A percentile compares a stretch with the other conserved stretches of the same genome.
phyloP scores from a whole-genome alignment of 2,113 vertebrate genomes.

The Phrynocephalus versicolor region DNA sequence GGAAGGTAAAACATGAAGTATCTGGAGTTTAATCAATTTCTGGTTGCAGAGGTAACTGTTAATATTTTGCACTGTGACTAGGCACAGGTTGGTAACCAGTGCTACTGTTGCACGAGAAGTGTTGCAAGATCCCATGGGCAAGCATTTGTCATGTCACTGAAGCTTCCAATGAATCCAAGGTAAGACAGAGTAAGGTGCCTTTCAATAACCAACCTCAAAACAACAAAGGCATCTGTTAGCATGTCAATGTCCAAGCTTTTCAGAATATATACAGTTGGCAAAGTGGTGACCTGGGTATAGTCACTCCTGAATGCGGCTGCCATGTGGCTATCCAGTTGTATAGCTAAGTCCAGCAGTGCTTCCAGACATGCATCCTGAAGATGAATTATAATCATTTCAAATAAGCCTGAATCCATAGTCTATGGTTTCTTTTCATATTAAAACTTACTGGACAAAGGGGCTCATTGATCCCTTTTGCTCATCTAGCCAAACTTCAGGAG shows the following conservation, averaged over 20 bases:
- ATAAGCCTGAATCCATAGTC: background rate
- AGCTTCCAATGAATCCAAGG: too few species aligned
- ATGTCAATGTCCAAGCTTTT: background rate
- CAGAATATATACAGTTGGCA: too few species aligned
- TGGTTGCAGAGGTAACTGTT: too few species aligned
- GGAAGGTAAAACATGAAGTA: background rate
- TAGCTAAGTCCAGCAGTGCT: background rate
- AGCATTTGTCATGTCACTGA: background rate
- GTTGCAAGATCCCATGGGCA: background rate
- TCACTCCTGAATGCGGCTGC: too few species aligned
- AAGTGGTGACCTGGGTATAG: background rate
- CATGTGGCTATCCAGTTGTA: too few species aligned
- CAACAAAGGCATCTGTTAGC: too few species aligned
- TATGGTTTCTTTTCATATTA: background rate
- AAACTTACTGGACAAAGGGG: too few species aligned
- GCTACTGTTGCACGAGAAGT: background rate
- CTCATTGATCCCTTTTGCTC: too few species aligned
- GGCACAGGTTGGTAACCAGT: background rate
- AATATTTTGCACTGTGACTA: background rate
- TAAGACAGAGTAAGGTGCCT: background rate
- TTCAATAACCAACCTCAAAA: background rate
- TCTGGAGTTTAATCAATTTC: too few species aligned
- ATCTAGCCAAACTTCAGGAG: too few species aligned
- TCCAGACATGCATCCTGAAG: background rate
- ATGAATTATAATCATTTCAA: background rate